These are phyloP conservation scores for Sakesphorus luctuosus DNA, from an alignment of 2,113 vertebrate genomes.

Conservation along the genomic window DNA sequence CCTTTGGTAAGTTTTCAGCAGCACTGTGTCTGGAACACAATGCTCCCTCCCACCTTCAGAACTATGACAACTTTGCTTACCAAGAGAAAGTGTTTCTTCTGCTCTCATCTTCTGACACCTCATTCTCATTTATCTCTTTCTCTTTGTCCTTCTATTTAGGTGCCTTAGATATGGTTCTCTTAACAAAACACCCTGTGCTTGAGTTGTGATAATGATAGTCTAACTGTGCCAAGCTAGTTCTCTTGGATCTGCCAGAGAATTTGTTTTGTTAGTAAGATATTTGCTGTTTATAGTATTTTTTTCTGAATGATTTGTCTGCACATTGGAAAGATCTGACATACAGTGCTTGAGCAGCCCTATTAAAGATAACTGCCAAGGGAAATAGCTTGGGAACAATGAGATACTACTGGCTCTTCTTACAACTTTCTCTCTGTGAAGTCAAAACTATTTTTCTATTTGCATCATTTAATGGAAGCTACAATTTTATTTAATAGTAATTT, in stretches of 20 bases:
- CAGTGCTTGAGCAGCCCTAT: not conserved
- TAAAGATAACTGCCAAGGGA: constrained; percentile 20
- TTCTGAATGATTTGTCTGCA: constrained; percentile 6
- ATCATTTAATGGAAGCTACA: not conserved
- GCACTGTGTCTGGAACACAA: not conserved
- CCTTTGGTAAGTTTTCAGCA: constrained; percentile 32
- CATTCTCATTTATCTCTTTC: not conserved
- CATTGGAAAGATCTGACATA: not conserved
- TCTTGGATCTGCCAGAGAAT: not conserved
- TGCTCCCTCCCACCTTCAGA: not conserved
- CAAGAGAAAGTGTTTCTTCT: not conserved
- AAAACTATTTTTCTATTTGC: constrained; percentile 17
- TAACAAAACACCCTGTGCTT: constrained; percentile 12
- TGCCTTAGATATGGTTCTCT: not conserved
- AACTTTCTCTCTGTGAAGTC: not conserved
- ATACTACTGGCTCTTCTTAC: not conserved
- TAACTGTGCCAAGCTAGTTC: not conserved
- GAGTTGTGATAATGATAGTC: not conserved
- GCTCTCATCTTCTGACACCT: not conserved
- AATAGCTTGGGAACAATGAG: not conserved
- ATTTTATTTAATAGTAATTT: not conserved
- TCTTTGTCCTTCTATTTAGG: constrained; percentile 3
- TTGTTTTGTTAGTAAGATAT: constrained; percentile 29
- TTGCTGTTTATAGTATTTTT: constrained; percentile 7
- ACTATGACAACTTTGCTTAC: not conserved